A percentile compares a stretch with the other conserved stretches of the same genome.
phyloP scores from a whole-genome alignment of 2,797 vertebrate genomes.

The Notolepis coatsorum region DNA sequence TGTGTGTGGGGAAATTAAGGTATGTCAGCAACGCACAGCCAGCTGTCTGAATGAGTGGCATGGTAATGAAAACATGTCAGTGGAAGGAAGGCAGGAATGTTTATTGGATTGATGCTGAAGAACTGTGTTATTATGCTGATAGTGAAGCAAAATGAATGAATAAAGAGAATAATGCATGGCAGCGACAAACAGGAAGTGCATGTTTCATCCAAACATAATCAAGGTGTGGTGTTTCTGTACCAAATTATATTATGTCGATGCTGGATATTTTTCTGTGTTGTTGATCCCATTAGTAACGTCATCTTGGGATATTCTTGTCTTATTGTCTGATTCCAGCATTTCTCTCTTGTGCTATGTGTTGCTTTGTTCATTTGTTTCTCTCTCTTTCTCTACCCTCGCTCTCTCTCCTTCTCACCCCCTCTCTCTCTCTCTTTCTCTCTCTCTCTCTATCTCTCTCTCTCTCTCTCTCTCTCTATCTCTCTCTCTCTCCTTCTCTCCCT shows the following conservation, averaged over 20 bases:
- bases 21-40: constrained; percentile 1
- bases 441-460: neutral
- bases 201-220: constrained; percentile 32
- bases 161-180: constrained; percentile 13
- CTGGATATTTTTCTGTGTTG: too few relatives aligned
- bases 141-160: neutral
- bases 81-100: constrained; percentile 8
- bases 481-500: constrained; percentile 8
- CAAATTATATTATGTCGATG: constrained; percentile 36
- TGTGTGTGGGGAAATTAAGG: neutral
- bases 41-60: constrained; percentile 9
- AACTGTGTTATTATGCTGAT: constrained; percentile 13
- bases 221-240: constrained; percentile 2
- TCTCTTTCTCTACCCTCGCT: neutral
- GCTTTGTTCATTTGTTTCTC: constrained; percentile 31
- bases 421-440: neutral
- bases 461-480: neutral
- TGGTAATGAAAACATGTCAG: constrained; percentile 25
- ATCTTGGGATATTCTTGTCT: constrained; percentile 23
- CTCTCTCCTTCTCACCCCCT: neutral
- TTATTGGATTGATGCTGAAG: constrained; percentile 3
- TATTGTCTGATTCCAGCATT: constrained; percentile 31
- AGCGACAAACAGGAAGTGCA: constrained; percentile 17
- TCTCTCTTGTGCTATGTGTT: constrained; percentile 21
- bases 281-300: constrained; percentile 48